These are phyloP conservation scores for Eurois occulta DNA, from an alignment of 2,888 invertebrate species.

Conservation along the genomic window DNA sequence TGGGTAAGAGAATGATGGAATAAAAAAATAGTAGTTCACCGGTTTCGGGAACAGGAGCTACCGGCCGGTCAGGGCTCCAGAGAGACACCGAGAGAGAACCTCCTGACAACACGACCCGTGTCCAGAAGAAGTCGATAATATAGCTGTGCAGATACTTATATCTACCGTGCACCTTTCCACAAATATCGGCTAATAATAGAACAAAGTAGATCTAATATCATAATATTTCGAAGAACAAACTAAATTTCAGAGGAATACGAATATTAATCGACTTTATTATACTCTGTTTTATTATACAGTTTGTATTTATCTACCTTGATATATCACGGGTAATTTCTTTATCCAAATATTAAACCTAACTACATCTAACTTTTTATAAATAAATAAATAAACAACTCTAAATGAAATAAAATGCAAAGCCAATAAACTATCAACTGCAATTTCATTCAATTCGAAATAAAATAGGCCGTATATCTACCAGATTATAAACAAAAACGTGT, in stretches of 20 bases:
- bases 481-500: conserved; percentile 37
- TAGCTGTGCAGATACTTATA: background rate
- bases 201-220: background rate
- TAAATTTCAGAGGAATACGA: background rate
- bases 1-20: background rate
- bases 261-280: background rate
- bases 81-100: background rate
- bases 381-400: conserved; percentile 7
- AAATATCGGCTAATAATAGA: background rate
- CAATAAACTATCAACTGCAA: conserved; percentile 17
- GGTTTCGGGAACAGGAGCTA: background rate
- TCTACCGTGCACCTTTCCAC: background rate
- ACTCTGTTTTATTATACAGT: too few species aligned
- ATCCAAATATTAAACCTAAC: conserved; percentile 4
- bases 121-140: background rate
- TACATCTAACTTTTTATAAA: background rate
- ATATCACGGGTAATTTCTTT: background rate
- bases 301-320: background rate
- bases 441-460: conserved; percentile 35
- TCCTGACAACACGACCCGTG: background rate
- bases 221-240: background rate
- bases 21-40: background rate
- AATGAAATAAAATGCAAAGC: conserved; percentile 22
- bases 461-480: conserved; percentile 15
- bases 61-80: background rate